These are phyloP conservation scores for Protonemura montana DNA, from an alignment of 2,888 invertebrate species.

Conservation along the genomic window DNA sequence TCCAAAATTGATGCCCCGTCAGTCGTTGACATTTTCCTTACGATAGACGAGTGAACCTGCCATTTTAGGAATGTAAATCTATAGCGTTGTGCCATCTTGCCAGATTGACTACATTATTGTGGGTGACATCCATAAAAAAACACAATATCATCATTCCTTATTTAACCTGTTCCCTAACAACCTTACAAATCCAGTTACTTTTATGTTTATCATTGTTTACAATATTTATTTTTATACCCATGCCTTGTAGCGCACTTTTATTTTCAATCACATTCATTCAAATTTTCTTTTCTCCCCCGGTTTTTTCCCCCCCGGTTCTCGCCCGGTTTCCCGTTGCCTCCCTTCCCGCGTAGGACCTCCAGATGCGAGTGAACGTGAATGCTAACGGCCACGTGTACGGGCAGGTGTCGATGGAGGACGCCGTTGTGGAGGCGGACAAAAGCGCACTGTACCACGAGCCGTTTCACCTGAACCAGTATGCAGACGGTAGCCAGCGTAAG, in stretches of 20 bases:
- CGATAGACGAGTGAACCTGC: too few relatives aligned
- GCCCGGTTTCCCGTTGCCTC: conserved; percentile 38
- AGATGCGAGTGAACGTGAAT: conserved; percentile 53
- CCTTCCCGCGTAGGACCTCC: conserved; percentile 52
- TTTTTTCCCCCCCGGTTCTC: conserved; percentile 45
- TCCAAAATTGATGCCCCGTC: too few relatives aligned
- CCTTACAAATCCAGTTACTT: neutral
- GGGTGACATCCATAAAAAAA: too few relatives aligned
- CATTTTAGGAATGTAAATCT: too few relatives aligned
- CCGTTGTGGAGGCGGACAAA: conserved; percentile 55
- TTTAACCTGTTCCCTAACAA: too few relatives aligned
- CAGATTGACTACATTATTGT: too few relatives aligned
- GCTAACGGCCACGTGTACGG: conserved; percentile 55
- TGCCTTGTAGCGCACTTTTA: neutral
- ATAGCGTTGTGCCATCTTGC: too few relatives aligned
- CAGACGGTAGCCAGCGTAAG: conserved; percentile 30
- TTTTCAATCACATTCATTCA: conserved; percentile 36
- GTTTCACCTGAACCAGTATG: conserved; percentile 55
- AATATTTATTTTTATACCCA: conserved; percentile 29
- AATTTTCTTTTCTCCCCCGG: conserved; percentile 42
- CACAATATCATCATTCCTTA: too few relatives aligned
- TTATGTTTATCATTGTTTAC: neutral
- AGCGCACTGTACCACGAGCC: conserved; percentile 57
- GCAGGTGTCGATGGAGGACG: conserved; percentile 54
- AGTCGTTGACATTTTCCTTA: too few relatives aligned